Evolutionary conservation across 2,797 vertebrate genomes (phyloP), one percentile per base, ranked within the genome.

Genomic region (Lerista edwardsae): DNA sequence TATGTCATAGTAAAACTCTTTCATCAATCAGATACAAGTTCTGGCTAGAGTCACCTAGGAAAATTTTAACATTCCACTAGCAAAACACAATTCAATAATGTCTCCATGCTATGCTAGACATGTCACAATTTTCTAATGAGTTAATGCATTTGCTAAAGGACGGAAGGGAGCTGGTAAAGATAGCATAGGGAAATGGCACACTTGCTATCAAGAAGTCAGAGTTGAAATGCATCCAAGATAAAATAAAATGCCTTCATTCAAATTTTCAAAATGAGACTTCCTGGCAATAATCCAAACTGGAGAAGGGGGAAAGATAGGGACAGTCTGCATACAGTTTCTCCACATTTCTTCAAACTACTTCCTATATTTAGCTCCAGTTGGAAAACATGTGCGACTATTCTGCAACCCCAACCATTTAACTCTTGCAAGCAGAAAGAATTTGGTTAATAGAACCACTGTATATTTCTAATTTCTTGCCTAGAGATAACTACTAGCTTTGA

Each of bases 361-460:
- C 36, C 91, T 92, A 83, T 92, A 92, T 91, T 82, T 84, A 86
- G 65, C 29, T 41, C 6, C 74, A 89, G 69, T 9, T 17, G 83
- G 62, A 83, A 74, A 44, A 47, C 72, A 73, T 29, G 36, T n/a
- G 73, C 62, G 75, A 59, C 76, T 15, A 64, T 19, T 41, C 39
- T 71, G 59, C 23, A 61, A 25, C 59, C 25, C 39, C 39, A 39
- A 41, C 23, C 39, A 39, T 68, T 74, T 3, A 86, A 69, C 62
- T 31, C 67, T 57, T 19, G 7, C 68, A 47, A 51, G 64, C 6
- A 36, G 23, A 68, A 67, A 44, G 27, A 19, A 39, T 10, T 10
- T 55, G 34, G 36, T 19, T 21, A 51, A 41, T 39, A 51, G 11
- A 41, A 64, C 31, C n/a, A 23, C 2, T 6, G n/a, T 68, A 55